Conservation (phyloP, 2,888 invertebrate species). For the Punctoribates punctum region DNA sequence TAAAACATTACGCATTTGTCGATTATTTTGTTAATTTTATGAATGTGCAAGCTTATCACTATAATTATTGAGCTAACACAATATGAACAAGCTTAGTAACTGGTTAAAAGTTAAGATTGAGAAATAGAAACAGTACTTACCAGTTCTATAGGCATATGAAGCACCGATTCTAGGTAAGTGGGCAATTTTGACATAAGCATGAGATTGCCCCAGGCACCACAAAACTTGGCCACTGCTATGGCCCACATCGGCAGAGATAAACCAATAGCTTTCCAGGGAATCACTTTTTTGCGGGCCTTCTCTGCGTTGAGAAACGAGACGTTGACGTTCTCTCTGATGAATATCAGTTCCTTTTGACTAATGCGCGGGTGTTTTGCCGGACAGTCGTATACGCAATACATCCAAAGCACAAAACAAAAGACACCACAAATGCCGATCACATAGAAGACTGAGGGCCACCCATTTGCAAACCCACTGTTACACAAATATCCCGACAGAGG, state of each 20-base stretch:
- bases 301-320: not conserved
- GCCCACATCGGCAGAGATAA: conserved; percentile 49
- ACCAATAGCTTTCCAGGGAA: conserved; percentile 48
- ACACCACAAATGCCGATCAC: conserved; percentile 50
- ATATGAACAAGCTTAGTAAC: too few relatives aligned
- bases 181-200: conserved; percentile 49
- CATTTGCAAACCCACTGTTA: conserved; percentile 39
- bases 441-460: conserved; percentile 43
- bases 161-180: conserved; percentile 48
- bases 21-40: too few relatives aligned
- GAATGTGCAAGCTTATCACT: too few relatives aligned
- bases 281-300: conserved; percentile 17
- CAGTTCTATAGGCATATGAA: conserved; percentile 47
- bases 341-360: conserved; percentile 51
- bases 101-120: too few relatives aligned
- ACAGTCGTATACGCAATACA: conserved; percentile 50
- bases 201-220: conserved; percentile 48
- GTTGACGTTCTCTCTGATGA: conserved; percentile 51
- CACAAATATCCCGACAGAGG: conserved; percentile 51
- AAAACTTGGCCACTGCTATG: conserved; percentile 48
- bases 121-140: not conserved
- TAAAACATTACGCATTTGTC: too few relatives aligned
- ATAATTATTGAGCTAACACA: too few relatives aligned
- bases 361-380: conserved; percentile 52
- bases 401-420: conserved; percentile 52